These are phyloP conservation scores for Diaphora mendica DNA, from an alignment of 2,888 invertebrate genomes.

Conservation along the genomic window DNA sequence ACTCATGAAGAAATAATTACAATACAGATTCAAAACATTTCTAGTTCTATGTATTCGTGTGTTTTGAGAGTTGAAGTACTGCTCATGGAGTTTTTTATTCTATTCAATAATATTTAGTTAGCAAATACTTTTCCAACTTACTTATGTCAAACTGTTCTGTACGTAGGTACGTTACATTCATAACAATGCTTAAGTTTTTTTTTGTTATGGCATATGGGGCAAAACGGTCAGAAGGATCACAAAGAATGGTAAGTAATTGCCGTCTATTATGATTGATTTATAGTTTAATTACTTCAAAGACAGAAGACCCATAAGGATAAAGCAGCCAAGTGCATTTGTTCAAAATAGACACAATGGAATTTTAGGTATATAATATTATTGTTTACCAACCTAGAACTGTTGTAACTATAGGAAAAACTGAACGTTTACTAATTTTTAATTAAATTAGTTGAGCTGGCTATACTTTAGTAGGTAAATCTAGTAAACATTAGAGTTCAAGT, in stretches of 20 bases:
- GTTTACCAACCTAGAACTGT: background rate
- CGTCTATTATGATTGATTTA: too few species aligned
- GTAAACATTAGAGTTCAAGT: slow-evolving; percentile 20
- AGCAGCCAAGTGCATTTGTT: background rate
- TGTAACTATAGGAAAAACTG: background rate
- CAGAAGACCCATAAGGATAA: background rate
- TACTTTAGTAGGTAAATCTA: background rate
- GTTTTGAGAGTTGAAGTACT: too few species aligned
- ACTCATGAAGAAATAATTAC: background rate
- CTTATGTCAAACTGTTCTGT: background rate
- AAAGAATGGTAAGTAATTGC: background rate
- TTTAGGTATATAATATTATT: background rate
- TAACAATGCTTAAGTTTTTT: too few species aligned
- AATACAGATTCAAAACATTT: too few species aligned
- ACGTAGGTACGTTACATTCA: background rate
- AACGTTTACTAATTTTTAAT: background rate
- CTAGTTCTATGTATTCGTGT: too few species aligned
- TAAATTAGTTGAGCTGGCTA: background rate
- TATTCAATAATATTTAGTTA: background rate
- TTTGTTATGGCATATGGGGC: too few species aligned
- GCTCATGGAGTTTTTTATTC: background rate
- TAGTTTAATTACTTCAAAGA: background rate
- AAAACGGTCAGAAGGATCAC: background rate
- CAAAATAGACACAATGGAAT: background rate
- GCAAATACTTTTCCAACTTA: background rate